phyloP scores from a whole-genome alignment of 2,888 invertebrate genomes.

The Orthosia incerta region DNA sequence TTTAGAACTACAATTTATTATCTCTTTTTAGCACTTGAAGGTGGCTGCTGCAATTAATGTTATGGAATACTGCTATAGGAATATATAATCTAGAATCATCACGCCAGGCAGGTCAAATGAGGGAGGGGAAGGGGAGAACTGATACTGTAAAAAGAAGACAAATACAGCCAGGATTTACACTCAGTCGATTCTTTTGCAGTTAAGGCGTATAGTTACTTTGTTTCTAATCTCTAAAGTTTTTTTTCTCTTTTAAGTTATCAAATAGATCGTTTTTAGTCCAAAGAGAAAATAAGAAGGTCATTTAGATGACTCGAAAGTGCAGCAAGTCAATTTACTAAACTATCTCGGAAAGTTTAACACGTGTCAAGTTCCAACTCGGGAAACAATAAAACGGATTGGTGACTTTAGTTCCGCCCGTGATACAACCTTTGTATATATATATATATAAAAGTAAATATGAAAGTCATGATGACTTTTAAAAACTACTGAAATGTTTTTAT shows the following conservation, averaged over 20 bases:
- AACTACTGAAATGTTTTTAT: not conserved
- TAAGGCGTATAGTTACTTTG: no score
- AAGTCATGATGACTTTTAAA: not conserved
- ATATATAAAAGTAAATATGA: no score
- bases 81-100: no score
- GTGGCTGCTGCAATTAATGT: not conserved
- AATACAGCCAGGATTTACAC: no score
- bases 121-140: no score
- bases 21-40: slow-evolving; percentile 15
- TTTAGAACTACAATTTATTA: no score
- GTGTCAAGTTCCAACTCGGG: not conserved
- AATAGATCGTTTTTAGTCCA: no score
- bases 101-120: not conserved
- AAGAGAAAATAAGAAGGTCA: slow-evolving; percentile 13
- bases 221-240: not conserved
- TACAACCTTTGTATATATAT: not conserved
- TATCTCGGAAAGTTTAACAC: slow-evolving; percentile 8
- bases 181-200: no score
- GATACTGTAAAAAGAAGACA: no score
- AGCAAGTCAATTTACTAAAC: slow-evolving; percentile 3
- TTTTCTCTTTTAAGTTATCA: not conserved
- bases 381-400: not conserved
- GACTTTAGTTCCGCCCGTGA: not conserved
- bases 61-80: not conserved
- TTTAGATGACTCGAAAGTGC: not conserved